A percentile compares a stretch with the other conserved stretches of the same genome.
Evolutionary conservation across 2,888 invertebrate genomes (phyloP).

Genomic region (Lasioglossum figueresi): DNA sequence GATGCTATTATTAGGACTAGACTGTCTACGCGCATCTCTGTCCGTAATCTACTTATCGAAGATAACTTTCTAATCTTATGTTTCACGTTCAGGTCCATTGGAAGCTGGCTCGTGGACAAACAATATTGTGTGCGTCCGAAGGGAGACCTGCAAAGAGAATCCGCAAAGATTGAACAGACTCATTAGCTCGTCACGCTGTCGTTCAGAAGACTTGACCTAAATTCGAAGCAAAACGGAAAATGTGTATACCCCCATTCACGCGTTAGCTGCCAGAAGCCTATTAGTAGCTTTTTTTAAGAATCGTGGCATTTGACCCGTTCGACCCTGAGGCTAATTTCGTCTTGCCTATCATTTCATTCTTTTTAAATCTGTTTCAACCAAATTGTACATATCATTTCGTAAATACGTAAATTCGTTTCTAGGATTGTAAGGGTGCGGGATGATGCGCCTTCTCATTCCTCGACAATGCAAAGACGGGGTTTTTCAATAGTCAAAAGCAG

Average conservation of each 20-base stretch:
- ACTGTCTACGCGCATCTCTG: not conserved
- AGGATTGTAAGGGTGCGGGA: too few relatives aligned
- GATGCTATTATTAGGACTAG: not conserved
- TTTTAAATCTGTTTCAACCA: too few relatives aligned
- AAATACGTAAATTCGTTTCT: too few relatives aligned
- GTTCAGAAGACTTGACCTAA: not conserved
- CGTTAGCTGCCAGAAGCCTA: not conserved
- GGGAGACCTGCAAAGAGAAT: not conserved
- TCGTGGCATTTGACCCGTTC: not conserved
- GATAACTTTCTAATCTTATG: not conserved
- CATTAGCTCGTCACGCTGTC: not conserved
- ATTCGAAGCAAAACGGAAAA: not conserved
- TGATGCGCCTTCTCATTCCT: too few relatives aligned
- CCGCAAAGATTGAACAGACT: not conserved
- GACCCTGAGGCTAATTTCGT: not conserved
- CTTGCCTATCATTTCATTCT: too few relatives aligned
- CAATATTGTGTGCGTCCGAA: not conserved
- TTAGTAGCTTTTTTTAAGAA: not conserved
- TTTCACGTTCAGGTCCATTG: not conserved
- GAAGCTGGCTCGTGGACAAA: not conserved
- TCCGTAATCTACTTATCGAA: not conserved
- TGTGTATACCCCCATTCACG: not conserved
- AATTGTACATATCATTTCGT: too few relatives aligned
- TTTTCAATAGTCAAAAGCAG: too few relatives aligned
- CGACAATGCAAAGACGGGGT: too few relatives aligned